Evolutionary conservation across 2,113 vertebrate genomes (phyloP).

Genomic region (Lamprotornis superbus): DNA sequence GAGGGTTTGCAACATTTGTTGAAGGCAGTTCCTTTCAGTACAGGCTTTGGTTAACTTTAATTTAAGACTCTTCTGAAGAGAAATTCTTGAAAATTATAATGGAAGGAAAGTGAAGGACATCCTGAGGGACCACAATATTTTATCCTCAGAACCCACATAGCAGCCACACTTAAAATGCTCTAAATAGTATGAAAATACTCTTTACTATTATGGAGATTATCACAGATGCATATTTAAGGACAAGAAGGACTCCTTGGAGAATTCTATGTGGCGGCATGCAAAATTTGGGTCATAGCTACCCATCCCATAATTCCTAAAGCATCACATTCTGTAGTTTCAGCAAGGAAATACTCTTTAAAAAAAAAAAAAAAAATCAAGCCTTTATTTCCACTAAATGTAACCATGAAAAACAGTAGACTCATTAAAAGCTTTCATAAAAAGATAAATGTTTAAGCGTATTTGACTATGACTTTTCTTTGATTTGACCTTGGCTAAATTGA

Average conservation of each 20-base stretch:
- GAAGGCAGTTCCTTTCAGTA: neutral
- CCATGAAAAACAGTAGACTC: neutral
- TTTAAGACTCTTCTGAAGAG: neutral
- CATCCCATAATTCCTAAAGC: neutral
- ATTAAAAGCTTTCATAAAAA: neutral
- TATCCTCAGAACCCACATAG: neutral
- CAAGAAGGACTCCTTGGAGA: neutral
- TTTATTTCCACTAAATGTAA: neutral
- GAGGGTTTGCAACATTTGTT: neutral
- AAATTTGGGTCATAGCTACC: neutral
- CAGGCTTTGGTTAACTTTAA: neutral
- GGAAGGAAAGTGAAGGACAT: neutral
- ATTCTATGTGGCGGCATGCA: neutral
- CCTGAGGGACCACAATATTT: neutral
- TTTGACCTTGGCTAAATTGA: constrained; percentile 48
- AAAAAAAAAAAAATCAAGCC: neutral
- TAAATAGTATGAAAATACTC: neutral
- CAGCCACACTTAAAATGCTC: neutral
- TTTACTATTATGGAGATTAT: neutral
- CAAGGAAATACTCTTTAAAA: neutral
- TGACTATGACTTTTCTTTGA: neutral
- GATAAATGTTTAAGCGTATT: neutral
- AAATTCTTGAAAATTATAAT: neutral
- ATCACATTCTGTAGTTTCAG: neutral
- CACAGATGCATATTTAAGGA: constrained; percentile 6